Conservation (phyloP, 1,140 invertebrate genomes). For the Limonius californicus region DNA sequence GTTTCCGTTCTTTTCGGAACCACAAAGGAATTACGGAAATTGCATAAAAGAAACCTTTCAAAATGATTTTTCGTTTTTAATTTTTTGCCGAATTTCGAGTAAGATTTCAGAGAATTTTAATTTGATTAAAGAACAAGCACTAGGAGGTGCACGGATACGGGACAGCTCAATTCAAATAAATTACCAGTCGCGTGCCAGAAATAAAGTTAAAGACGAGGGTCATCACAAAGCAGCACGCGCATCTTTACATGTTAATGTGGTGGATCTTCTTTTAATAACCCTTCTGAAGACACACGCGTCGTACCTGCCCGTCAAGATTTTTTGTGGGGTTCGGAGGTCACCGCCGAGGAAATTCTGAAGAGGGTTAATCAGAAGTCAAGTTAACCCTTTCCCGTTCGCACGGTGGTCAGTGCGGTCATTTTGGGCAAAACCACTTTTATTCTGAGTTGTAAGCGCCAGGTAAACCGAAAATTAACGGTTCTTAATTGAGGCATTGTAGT, state of each 20-base stretch:
- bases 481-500: slow-evolving; percentile 6
- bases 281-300: slow-evolving; percentile 22
- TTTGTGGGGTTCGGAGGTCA: slow-evolving; percentile 6
- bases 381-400: slow-evolving; percentile 26
- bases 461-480: slow-evolving; percentile 4
- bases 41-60: too few species aligned
- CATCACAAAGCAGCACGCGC: slow-evolving; percentile 21
- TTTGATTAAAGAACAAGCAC: neutral
- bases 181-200: slow-evolving; percentile 18
- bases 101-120: too few species aligned
- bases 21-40: too few species aligned
- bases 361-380: neutral
- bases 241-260: slow-evolving; percentile 25
- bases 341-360: slow-evolving; percentile 13
- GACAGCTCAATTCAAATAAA: slow-evolving; percentile 3
- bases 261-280: slow-evolving; percentile 31
- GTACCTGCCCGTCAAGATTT: slow-evolving; percentile 21
- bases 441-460: neutral
- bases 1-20: too few species aligned
- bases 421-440: neutral
- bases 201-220: slow-evolving; percentile 12
- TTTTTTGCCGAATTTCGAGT: too few species aligned
- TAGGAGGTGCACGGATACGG: too few species aligned
- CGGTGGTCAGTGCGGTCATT: slow-evolving; percentile 19
- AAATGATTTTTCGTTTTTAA: too few species aligned